A percentile compares a stretch with the other conserved stretches of the same genome.
phyloP scores from a whole-genome alignment of 2,888 invertebrate species.

The Cephus pulcher region DNA sequence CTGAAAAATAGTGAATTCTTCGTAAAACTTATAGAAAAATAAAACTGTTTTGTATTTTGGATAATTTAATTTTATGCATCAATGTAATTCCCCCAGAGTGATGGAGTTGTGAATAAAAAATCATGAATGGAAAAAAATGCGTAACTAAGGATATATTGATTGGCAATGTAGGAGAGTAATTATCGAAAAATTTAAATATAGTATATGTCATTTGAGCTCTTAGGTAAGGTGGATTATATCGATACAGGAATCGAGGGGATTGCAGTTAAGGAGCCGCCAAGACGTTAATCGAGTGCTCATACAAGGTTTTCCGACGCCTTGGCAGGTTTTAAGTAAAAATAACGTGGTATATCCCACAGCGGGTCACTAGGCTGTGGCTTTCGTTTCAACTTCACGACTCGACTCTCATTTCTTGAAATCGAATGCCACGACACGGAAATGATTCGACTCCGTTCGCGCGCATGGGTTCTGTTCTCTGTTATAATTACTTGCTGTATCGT shows the following conservation, averaged over 20 bases:
- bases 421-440: constrained; percentile 29
- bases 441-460: not conserved
- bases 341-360: constrained; percentile 56
- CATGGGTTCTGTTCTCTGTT: not conserved
- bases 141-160: too few relatives aligned
- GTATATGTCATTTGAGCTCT: not conserved
- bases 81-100: not conserved
- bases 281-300: constrained; percentile 25
- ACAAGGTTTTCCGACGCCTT: constrained; percentile 54
- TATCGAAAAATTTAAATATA: not conserved
- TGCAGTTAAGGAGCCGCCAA: not conserved
- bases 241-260: not conserved
- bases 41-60: too few relatives aligned
- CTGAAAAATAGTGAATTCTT: too few relatives aligned
- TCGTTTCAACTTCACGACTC: constrained; percentile 32
- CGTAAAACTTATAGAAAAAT: too few relatives aligned
- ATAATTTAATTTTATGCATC: too few relatives aligned
- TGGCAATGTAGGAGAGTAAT: too few relatives aligned
- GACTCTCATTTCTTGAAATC: constrained; percentile 41
- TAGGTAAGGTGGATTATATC: not conserved
- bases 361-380: constrained; percentile 61
- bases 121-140: too few relatives aligned
- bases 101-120: not conserved
- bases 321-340: constrained; percentile 60
- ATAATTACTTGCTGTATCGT: not conserved